Conservation (phyloP, 1,140 invertebrate species). For the Trypoxylus dichotomus region DNA sequence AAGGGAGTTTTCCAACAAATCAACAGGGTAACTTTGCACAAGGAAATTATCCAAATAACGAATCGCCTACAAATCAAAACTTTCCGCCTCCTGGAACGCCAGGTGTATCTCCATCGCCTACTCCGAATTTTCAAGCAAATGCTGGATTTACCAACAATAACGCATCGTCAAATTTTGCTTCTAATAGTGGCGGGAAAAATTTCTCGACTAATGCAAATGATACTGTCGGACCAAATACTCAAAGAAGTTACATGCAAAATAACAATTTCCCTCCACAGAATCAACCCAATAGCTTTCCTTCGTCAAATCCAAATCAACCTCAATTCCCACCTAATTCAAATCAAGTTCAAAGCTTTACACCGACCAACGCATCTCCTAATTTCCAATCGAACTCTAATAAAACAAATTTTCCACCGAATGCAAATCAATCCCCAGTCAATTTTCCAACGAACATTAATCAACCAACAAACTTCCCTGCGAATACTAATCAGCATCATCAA, state of each 20-base stretch:
- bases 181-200: not conserved
- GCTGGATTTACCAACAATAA: not conserved
- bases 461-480: not conserved
- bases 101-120: not conserved
- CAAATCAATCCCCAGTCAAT: not conserved
- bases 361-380: not conserved
- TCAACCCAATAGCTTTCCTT: conserved; percentile 17
- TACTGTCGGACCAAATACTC: not conserved
- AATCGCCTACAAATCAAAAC: not conserved
- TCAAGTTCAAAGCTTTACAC: conserved; percentile 23
- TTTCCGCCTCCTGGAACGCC: not conserved
- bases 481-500: not conserved
- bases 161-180: not conserved
- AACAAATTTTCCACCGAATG: not conserved
- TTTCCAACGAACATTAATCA: not conserved
- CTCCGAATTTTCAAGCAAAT: not conserved
- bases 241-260: not conserved
- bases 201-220: not conserved
- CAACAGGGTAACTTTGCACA: conserved; percentile 3
- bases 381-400: not conserved
- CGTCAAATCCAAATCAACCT: conserved; percentile 18
- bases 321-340: conserved; percentile 14
- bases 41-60: not conserved
- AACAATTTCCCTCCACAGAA: conserved; percentile 13
- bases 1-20: conserved; percentile 4